phyloP scores from a whole-genome alignment of 2,797 vertebrate species.

The Antrozous pallidus region DNA sequence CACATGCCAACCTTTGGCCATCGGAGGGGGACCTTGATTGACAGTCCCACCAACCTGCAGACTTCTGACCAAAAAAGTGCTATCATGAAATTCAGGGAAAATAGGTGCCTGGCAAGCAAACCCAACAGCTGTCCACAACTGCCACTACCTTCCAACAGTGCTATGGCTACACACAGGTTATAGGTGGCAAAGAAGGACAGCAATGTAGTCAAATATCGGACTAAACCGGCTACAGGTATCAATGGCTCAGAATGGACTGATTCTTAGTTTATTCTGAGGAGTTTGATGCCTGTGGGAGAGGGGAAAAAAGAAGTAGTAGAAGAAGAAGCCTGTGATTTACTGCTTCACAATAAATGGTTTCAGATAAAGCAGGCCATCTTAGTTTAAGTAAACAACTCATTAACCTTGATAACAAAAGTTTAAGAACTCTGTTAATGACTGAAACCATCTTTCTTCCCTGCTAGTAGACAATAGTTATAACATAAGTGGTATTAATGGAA shows the following conservation, averaged over 20 bases:
- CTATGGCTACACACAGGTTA: not conserved
- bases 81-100: not conserved
- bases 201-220: not conserved
- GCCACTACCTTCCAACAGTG: not conserved
- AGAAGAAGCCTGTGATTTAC: not conserved
- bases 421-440: constrained; percentile 38
- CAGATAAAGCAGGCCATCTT: constrained; percentile 20
- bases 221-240: not conserved
- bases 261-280: constrained; percentile 14
- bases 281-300: not conserved
- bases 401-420: constrained; percentile 56
- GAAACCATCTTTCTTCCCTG: not conserved
- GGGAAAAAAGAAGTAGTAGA: not conserved
- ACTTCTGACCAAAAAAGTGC: not conserved
- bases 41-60: not conserved
- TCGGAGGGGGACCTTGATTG: not conserved
- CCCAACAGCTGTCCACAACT: not conserved
- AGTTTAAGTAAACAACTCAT: constrained; percentile 59
- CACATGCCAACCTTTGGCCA: not conserved
- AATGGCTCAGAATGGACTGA: not conserved
- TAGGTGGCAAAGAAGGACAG: not conserved
- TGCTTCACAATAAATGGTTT: not conserved
- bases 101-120: not conserved
- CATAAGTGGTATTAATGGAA: not conserved
- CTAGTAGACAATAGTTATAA: not conserved